Conservation (phyloP, 2,888 invertebrate species). For the Eristalis intricaria region DNA sequence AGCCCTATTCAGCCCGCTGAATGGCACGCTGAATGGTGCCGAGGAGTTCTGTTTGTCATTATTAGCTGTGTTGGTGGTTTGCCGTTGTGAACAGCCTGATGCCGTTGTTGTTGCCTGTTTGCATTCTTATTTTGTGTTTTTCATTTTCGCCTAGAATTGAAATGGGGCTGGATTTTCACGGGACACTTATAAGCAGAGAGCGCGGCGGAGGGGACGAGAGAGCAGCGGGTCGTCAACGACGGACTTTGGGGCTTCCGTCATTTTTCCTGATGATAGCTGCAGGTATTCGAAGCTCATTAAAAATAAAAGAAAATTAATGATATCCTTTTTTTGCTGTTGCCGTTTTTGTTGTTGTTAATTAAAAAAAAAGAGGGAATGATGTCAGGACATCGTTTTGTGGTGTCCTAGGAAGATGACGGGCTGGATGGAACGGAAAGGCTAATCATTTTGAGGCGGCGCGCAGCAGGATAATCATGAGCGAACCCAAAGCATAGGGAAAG, state of each 20-base stretch:
- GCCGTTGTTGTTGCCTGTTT: neutral
- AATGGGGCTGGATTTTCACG: conserved; percentile 49
- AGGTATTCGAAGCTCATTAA: conserved; percentile 62
- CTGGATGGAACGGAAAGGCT: conserved; percentile 13
- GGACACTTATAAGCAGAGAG: neutral
- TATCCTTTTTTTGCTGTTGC: conserved; percentile 38
- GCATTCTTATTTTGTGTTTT: conserved; percentile 19
- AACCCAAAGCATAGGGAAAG: neutral
- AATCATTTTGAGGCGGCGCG: conserved; percentile 17
- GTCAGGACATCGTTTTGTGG: neutral
- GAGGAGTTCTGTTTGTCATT: neutral
- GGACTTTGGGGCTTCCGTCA: conserved; percentile 26
- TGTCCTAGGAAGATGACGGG: conserved; percentile 3
- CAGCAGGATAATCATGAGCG: neutral
- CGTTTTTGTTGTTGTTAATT: conserved; percentile 42
- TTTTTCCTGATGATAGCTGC: conserved; percentile 25
- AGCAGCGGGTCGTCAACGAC: conserved; percentile 4
- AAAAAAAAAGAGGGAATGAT: conserved; percentile 21
- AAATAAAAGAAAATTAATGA: conserved; percentile 62
- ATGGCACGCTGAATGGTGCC: neutral
- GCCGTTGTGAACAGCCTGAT: neutral
- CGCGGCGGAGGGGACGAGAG: too few species aligned
- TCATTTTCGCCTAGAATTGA: conserved; percentile 25
- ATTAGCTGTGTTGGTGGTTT: conserved; percentile 31
- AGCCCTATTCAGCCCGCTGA: neutral